Base-by-base conservation (phyloP, 2,113 vertebrate genomes). In the Hymenochirus boettgeri region DNA sequence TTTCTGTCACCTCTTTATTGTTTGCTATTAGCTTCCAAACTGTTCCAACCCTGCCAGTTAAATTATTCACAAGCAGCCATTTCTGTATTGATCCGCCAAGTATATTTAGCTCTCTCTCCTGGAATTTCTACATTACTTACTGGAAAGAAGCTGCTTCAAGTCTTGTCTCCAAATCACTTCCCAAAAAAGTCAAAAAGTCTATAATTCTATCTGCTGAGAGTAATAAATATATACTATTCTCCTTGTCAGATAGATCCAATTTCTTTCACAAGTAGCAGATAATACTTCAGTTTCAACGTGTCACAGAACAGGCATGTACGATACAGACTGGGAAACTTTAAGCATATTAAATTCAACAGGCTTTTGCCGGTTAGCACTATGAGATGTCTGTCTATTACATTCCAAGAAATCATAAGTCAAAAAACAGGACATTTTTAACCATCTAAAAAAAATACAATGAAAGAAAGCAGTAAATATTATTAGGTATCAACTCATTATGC, bases 1-100 rank as follows among this genome's bases (percentile, higher is more conserved):
- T 79, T 81, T 77, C 39, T 69, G 48, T 39, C 72, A 72, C 39
- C 69, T 80, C 22, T 48, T 81, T 77, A 80, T 79, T 81, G 81
- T 87, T 87, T 87, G 83, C 86, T 85, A 85, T 85, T 83, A 86
- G 79, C 85, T 87, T 89, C 86, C 87, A 89, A 89, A 89, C 83
- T 82, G 86, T 85, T 82, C 79, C 77, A 85, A 83, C 82, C 85
- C 83, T 80, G 86, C 83, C 84, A 88, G 88, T 82, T 89, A 89
- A 88, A 88, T 90, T 89, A 89, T 87, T 90, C 88, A 89, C 86
- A 87, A 89, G 84, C 86, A 90, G 85, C 86, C 85, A 90, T 89
- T 90, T 88, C 86, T 88, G 84, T 90, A 90, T 89, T 87, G 88
- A 90, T 90, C 83, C 55, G 85, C 82, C 83, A 86, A 88, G 86